phyloP scores from a whole-genome alignment of 2,113 vertebrate genomes.

The Ailuropoda melanoleuca region DNA sequence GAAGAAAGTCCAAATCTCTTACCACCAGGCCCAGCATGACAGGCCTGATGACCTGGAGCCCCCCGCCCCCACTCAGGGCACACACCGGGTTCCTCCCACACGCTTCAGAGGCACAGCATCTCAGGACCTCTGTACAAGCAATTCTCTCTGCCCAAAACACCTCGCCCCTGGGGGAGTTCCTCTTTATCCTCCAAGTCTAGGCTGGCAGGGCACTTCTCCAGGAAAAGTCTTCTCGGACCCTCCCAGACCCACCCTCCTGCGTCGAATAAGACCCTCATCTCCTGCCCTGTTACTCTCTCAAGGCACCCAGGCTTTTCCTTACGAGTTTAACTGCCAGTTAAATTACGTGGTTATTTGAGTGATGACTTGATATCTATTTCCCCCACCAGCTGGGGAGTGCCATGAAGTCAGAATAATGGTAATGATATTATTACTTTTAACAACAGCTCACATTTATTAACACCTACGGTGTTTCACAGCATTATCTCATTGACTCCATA shows the following conservation, averaged over 20 bases:
- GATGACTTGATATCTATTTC: not conserved
- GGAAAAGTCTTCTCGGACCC: not conserved
- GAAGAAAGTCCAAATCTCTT: not conserved
- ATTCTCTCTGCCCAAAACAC: not conserved
- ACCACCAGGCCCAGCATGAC: too few species aligned
- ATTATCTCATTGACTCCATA: not conserved
- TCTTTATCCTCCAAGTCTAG: not conserved
- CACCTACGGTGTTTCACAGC: not conserved
- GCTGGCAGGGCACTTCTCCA: not conserved
- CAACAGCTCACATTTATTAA: not conserved
- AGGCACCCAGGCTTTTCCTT: not conserved
- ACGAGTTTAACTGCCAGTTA: not conserved
- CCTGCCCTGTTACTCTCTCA: not conserved
- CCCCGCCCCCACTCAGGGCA: not conserved
- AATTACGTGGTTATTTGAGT: not conserved
- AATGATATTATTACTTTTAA: not conserved
- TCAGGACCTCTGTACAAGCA: not conserved
- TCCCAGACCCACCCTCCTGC: not conserved
- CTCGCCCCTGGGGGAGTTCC: not conserved
- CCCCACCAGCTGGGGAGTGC: not conserved
- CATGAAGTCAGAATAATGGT: constrained; percentile 3
- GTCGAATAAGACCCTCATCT: not conserved
- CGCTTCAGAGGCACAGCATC: not conserved
- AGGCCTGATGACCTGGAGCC: too few species aligned
- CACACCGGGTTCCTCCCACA: not conserved